These are phyloP conservation scores for Lepidostoma basale DNA, from an alignment of 1,140 invertebrate species.

Conservation along the genomic window DNA sequence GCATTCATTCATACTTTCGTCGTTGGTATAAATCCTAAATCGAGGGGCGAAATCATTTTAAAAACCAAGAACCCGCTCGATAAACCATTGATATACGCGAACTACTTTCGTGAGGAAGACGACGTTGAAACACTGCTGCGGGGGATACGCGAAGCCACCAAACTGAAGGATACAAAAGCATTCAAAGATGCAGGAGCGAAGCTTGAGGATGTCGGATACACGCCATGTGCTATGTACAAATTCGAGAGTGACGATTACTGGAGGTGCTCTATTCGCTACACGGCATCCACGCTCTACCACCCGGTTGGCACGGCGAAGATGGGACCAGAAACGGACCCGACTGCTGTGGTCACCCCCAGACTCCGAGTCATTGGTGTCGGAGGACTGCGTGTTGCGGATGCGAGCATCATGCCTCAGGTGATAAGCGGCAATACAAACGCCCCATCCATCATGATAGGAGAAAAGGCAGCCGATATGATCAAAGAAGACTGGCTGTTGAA, in stretches of 20 bases:
- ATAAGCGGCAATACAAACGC: constrained; percentile 74
- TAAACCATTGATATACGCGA: constrained; percentile 79
- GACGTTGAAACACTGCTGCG: constrained; percentile 77
- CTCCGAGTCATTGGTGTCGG: constrained; percentile 70
- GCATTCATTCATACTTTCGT: constrained; percentile 58
- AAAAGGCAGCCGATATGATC: constrained; percentile 71
- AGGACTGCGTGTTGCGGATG: constrained; percentile 77
- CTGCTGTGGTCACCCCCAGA: constrained; percentile 69
- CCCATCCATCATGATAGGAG: constrained; percentile 72
- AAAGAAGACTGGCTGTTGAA: constrained; percentile 63
- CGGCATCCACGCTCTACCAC: constrained; percentile 70
- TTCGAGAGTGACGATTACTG: constrained; percentile 67
- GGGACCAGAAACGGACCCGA: constrained; percentile 67
- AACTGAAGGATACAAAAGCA: constrained; percentile 60
- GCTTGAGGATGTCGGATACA: constrained; percentile 54
- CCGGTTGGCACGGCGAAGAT: constrained; percentile 79
- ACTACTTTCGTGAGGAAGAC: constrained; percentile 77
- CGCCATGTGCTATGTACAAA: constrained; percentile 50
- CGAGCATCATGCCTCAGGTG: constrained; percentile 79
- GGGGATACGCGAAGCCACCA: constrained; percentile 63
- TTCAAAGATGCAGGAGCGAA: constrained; percentile 57
- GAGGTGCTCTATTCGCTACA: constrained; percentile 67
- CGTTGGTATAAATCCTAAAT: constrained; percentile 60
- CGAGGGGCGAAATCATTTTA: constrained; percentile 55
- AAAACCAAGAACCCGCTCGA: constrained; percentile 51